Evolutionary conservation across 1,140 invertebrate species (phyloP).

Genomic region (Ooceraea biroi): DNA sequence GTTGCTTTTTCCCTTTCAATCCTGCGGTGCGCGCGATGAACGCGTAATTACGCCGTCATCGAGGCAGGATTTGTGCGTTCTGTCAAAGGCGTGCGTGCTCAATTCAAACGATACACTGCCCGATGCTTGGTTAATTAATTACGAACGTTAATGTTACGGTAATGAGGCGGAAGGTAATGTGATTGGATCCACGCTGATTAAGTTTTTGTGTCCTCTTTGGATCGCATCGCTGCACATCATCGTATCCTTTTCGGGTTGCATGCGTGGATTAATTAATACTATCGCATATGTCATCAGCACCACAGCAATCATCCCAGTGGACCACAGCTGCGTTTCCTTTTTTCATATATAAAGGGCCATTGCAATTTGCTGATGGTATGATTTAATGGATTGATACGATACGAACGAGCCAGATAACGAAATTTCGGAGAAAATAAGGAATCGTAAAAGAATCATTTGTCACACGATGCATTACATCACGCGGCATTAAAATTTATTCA

Average conservation of each 20-base stretch:
- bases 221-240: too few relatives aligned
- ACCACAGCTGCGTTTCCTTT: too few relatives aligned
- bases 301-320: too few relatives aligned
- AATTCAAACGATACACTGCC: neutral
- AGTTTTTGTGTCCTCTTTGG: conserved; percentile 3
- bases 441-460: too few relatives aligned
- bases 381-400: too few relatives aligned
- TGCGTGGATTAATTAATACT: neutral
- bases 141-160: neutral
- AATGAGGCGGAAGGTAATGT: neutral
- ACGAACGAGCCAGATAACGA: too few relatives aligned
- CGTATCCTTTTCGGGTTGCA: neutral
- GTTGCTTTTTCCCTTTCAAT: conserved; percentile 10
- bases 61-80: conserved; percentile 11
- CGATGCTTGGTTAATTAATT: conserved; percentile 44
- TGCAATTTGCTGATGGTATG: too few relatives aligned
- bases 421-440: too few relatives aligned
- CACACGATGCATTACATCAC: too few relatives aligned
- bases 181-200: neutral
- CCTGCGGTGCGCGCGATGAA: neutral
- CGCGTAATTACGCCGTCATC: conserved; percentile 48
- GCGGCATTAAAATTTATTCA: neutral
- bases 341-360: too few relatives aligned
- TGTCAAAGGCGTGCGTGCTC: conserved; percentile 25
- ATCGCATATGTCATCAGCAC: neutral